Percentiles rank a stretch among this genome's conserved stretches.
These are phyloP conservation scores for Anabas testudineus DNA, from an alignment of 2,797 vertebrate species.

Conservation along the genomic window DNA sequence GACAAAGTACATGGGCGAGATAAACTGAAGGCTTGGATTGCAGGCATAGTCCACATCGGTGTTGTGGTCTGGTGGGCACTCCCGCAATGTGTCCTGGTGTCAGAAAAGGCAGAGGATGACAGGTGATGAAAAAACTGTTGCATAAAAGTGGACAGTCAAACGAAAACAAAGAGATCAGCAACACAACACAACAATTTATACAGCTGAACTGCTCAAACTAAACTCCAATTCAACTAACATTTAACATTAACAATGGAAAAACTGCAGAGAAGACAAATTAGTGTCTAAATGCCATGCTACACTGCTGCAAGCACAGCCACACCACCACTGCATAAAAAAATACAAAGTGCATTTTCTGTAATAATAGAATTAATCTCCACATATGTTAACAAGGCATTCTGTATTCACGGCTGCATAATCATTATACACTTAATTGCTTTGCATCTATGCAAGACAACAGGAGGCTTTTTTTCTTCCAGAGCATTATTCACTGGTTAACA, in stretches of 20 bases:
- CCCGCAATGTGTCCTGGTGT: constrained; percentile 93
- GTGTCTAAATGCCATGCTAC: not conserved
- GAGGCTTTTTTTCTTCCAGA: not conserved
- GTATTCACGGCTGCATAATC: constrained; percentile 21
- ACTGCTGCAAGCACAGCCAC: not conserved
- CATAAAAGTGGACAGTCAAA: not conserved
- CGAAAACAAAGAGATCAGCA: constrained; percentile 3
- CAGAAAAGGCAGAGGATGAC: not conserved
- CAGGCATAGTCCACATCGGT: constrained; percentile 91
- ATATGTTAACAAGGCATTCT: constrained; percentile 29
- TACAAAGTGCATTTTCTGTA: constrained; percentile 5
- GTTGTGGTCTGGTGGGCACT: constrained; percentile 87
- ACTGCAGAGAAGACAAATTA: not conserved
- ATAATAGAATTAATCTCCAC: constrained; percentile 3
- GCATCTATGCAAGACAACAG: constrained; percentile 18
- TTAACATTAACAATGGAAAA: not conserved
- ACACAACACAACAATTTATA: too few relatives aligned
- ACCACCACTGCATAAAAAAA: not conserved
- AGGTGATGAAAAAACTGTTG: not conserved
- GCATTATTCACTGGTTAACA: constrained; percentile 48
- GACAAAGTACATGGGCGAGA: constrained; percentile 98
- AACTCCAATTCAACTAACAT: not conserved
- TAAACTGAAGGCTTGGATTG: constrained; percentile 97
- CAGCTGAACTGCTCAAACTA: not conserved
- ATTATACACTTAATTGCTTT: constrained; percentile 26